These are phyloP conservation scores for Hassar affinis DNA, from an alignment of 2,113 vertebrate species.

Conservation along the genomic window DNA sequence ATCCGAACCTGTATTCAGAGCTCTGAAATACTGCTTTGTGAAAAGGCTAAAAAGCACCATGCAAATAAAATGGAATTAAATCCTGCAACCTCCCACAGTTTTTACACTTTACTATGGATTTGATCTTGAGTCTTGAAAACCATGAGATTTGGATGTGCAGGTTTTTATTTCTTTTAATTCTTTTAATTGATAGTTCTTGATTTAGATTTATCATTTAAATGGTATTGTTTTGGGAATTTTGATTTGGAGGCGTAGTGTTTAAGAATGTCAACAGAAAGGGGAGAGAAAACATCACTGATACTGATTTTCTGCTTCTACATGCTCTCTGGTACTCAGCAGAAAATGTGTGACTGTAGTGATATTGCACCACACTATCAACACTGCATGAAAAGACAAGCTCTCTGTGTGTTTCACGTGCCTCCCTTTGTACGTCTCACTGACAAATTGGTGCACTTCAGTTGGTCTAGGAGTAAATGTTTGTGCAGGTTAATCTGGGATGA, in stretches of 20 bases:
- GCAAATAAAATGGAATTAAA: background rate
- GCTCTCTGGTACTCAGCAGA: background rate
- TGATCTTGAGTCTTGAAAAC: background rate
- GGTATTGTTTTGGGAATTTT: background rate
- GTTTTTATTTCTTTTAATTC: background rate
- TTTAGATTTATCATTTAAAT: background rate
- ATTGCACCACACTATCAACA: conserved; percentile 2
- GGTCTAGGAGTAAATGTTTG: background rate
- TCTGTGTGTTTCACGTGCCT: background rate
- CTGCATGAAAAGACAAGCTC: background rate
- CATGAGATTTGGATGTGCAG: background rate
- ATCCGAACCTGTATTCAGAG: background rate
- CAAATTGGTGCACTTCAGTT: background rate
- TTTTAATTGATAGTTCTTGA: background rate
- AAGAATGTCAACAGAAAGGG: background rate
- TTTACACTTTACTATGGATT: background rate
- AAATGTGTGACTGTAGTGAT: background rate
- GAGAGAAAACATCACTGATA: background rate
- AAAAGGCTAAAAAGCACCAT: background rate
- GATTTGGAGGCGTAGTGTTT: background rate
- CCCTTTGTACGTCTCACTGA: background rate
- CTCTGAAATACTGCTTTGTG: no score
- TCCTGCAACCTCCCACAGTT: background rate
- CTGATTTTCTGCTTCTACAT: background rate
- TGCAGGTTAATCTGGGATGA: background rate